Conservation (phyloP, 2,888 invertebrate species). For the Agrotis puta region DNA sequence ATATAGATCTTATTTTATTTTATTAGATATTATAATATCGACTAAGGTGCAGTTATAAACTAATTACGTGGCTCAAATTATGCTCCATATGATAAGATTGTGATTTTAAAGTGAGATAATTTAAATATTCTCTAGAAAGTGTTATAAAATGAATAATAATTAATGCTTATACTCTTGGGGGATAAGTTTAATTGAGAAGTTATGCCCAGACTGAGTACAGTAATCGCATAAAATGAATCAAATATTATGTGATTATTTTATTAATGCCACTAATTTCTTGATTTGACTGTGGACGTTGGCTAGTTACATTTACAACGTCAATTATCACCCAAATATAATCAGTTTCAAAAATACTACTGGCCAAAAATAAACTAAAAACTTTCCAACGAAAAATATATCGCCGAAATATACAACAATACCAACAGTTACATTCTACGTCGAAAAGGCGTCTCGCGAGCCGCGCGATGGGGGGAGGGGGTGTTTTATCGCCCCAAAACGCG, state of each 20-base stretch:
- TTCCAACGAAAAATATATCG: conserved; percentile 20
- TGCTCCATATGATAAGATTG: conserved; percentile 32
- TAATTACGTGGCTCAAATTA: conserved; percentile 48
- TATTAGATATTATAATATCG: conserved; percentile 45
- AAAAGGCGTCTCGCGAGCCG: conserved; percentile 65
- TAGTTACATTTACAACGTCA: too few relatives aligned
- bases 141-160: conserved; percentile 31
- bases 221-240: too few relatives aligned
- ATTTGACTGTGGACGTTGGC: too few relatives aligned
- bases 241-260: too few relatives aligned
- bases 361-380: conserved; percentile 5
- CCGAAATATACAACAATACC: conserved; percentile 41
- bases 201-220: background rate
- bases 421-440: conserved; percentile 66
- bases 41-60: conserved; percentile 36
- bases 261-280: too few relatives aligned
- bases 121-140: conserved; percentile 44
- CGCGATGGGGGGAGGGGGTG: conserved; percentile 63
- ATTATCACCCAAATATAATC: too few relatives aligned
- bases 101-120: conserved; percentile 30
- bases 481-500: conserved; percentile 82
- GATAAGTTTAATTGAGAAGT: background rate
- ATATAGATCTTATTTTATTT: conserved; percentile 52
- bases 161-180: conserved; percentile 7
- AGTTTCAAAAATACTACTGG: background rate